Base-by-base conservation (phyloP, 64 coral and sea anemone genomes). In the Catalaphyllia jardinei region DNA sequence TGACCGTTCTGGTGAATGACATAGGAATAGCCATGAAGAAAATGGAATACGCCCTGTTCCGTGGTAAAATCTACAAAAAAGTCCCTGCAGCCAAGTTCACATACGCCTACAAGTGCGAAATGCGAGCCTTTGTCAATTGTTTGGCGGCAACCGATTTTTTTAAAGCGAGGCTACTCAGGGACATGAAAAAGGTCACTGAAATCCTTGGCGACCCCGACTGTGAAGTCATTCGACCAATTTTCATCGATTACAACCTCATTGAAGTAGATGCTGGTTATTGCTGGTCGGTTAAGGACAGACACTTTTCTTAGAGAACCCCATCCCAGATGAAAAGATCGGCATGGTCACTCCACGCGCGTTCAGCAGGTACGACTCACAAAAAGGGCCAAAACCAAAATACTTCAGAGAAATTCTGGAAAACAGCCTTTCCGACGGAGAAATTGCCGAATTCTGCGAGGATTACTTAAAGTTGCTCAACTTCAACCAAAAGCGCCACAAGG, bases 1-100 rank as follows among this genome's bases (percentile, higher is more conserved):
- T 88, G 1, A 88, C 86, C 3, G 73, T 88, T 12, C 55, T 88
- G 18, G 30, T 88, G 16, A 87, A 87, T 12, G 73, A 88, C 73
- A 88, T 77, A 29, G 83, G 22, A 15, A 86, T 73, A 17, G 65
- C 69, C 17, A 87, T 75, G 85, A 74, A 87, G 16, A 59, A 57
- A 13, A n/a, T 87, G 4, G 67, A 12, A 0, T 87, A 87, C 72
- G 49, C 39, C 16, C 16, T 74, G 4, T 65, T 67, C 24, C 1
- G 74, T 7, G 87, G 87, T 28, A 89, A 78, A 29, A n/a, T 89
- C 17, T 76, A 64, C 29, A 33, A 65, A 28, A 89, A 78, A 35
- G 24, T 54, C 33, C 28, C 19, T 17, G n/a, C 13, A 29, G 75
- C 73, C 52, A 78, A 39, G 59, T 78, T 49, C 55, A 88, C 52